Evolutionary conservation across 64 coral and sea anemone species (phyloP), one percentile per base, ranked within the genome.

Genomic region (Dendronephthya gigantea): DNA sequence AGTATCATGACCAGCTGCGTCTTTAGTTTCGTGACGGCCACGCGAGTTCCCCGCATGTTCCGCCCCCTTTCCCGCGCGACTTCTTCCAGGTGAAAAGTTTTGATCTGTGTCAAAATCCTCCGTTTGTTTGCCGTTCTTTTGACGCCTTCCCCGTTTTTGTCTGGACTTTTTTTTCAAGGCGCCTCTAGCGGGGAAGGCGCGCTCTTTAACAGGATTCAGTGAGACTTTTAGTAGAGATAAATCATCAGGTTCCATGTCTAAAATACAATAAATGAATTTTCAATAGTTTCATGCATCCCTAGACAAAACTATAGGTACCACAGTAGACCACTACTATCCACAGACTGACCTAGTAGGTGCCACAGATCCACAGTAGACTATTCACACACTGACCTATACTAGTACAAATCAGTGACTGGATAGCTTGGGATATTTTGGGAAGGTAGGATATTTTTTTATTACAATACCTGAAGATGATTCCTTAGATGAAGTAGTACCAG

Each of bases 391-490:
- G n/a, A n/a, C n/a, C n/a, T n/a, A n/a, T n/a, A n/a, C n/a, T n/a
- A n/a, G n/a, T n/a, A n/a, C n/a, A n/a, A n/a, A n/a, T n/a, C n/a
- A n/a, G n/a, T n/a, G n/a, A n/a, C n/a, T n/a, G n/a, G n/a, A n/a
- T n/a, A n/a, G n/a, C n/a, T n/a, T n/a, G n/a, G n/a, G n/a, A n/a
- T n/a, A n/a, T n/a, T n/a, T n/a, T n/a, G n/a, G n/a, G n/a, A n/a
- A n/a, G n/a, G n/a, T n/a, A n/a, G n/a, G n/a, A n/a, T n/a, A n/a
- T n/a, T n/a, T n/a, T n/a, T n/a, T n/a, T n/a, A n/a, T n/a, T n/a
- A n/a, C n/a, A n/a, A n/a, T 84, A 11, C 8, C 16, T 48, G 56
- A 83, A 68, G 88, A 84, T 13, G 83, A 49, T 32, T 90, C 88
- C 10, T 47, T 19, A 34, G 43, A 35, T 30, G 39, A 47, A 1